phyloP scores from a whole-genome alignment of 2,113 vertebrate genomes.

The Stegostoma tigrinum region DNA sequence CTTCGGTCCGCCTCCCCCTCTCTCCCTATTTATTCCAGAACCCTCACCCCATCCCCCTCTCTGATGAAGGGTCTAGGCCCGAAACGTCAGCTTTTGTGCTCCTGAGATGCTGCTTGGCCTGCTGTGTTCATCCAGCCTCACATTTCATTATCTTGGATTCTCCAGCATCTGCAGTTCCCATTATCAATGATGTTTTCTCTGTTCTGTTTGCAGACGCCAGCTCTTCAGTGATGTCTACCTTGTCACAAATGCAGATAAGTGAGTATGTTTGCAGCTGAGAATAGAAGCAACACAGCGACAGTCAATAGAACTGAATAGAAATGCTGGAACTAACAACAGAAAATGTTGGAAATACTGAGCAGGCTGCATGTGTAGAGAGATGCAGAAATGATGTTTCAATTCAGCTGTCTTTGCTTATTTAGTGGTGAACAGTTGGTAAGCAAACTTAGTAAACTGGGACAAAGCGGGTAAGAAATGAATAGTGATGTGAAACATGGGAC shows the following conservation, averaged over 20 bases:
- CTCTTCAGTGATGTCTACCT: conserved; percentile 68
- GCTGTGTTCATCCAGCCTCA: too few relatives aligned
- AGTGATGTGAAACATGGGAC: background rate
- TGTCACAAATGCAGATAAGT: conserved; percentile 75
- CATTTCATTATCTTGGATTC: too few relatives aligned
- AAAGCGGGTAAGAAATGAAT: background rate
- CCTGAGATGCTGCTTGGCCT: too few relatives aligned
- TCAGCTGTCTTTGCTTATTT: background rate
- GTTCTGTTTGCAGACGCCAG: conserved; percentile 54
- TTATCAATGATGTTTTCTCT: conserved; percentile 25
- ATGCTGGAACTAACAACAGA: background rate
- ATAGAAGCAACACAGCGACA: background rate
- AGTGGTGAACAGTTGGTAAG: background rate
- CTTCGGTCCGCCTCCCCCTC: too few relatives aligned
- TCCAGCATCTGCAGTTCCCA: too few relatives aligned
- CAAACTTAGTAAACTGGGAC: background rate
- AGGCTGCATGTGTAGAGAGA: background rate
- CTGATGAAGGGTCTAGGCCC: too few relatives aligned
- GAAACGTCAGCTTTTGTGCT: too few relatives aligned
- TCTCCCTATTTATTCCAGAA: too few relatives aligned
- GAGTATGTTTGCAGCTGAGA: conserved; percentile 41
- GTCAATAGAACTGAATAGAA: background rate
- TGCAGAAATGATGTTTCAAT: background rate
- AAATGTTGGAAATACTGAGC: background rate
- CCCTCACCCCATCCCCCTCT: too few relatives aligned